Base-by-base conservation (phyloP, 2,113 vertebrate species). In the Pteropus alecto region DNA sequence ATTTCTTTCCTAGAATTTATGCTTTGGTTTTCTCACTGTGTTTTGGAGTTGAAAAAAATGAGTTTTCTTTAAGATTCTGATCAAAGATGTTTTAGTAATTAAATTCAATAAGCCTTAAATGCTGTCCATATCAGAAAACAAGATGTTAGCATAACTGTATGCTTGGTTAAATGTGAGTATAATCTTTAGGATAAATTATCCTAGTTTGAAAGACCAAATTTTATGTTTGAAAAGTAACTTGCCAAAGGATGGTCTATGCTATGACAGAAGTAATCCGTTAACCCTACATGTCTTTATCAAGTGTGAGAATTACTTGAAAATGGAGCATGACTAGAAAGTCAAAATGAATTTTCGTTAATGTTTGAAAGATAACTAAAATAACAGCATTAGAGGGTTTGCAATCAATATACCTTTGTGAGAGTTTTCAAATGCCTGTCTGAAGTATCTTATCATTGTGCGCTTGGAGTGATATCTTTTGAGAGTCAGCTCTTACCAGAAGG, bases 341-440 rank as follows among this genome's bases (percentile, higher is more conserved):
- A 90, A 94, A 70, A 33, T 87, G 3, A 82, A 74, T 90, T 97
- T 93, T 48, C 35, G 92, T 56, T 78, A 92, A 83, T 93, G 26
- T 79, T 94, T 96, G 63, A 87, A 16, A 46, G 35, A 79, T 74
- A 92, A 71, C 14, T 67, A 79, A 84, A 84, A 41, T 85, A 95
- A 60, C 1, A 89, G 8, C 24, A 78, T 48, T 35, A 74, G 14
- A 81, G 51, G 63, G 2, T 84, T 94, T 78, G 88, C 77, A 90
- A 90, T 94, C 38, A 35, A 21, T 85, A 81, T 41, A 43, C 4
- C n/a, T 81, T 94, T 54, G 35, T 46, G 35, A 81, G 35, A 63
- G 2, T 51, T 90, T 63, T 70, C 14, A 95, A 77, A 90, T 93
- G 28, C 67, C 30, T 85, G 9, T 81, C 24, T 84, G 16, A 94